phyloP scores from a whole-genome alignment of 2,113 vertebrate species.

The Nicator chloris region DNA sequence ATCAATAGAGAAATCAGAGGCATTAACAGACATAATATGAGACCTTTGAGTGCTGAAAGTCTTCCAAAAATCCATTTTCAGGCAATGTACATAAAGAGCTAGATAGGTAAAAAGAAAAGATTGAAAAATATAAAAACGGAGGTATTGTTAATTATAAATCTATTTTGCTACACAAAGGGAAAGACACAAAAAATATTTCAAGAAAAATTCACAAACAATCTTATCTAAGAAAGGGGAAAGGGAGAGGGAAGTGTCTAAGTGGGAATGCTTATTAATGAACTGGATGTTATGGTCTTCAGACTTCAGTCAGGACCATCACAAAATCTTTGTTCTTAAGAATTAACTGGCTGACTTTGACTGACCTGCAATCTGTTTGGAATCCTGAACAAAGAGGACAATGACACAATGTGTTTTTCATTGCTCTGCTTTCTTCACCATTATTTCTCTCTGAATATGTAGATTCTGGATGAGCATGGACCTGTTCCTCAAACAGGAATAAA shows the following conservation, averaged over 20 bases:
- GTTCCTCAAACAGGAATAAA: background rate
- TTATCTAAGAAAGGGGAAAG: background rate
- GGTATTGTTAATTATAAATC: background rate
- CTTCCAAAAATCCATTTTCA: slow-evolving; percentile 1
- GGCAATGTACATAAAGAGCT: background rate
- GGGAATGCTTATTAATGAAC: background rate
- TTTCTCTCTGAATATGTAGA: background rate
- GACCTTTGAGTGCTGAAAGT: background rate
- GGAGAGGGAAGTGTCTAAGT: background rate
- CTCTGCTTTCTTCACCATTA: background rate
- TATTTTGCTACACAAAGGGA: background rate
- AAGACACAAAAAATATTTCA: background rate
- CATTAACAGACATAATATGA: background rate
- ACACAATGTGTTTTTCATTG: background rate
- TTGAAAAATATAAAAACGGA: background rate
- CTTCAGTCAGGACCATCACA: background rate
- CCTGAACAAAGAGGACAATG: background rate
- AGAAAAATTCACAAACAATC: background rate
- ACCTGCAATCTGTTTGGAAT: background rate
- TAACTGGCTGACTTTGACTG: background rate
- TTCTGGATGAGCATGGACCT: background rate
- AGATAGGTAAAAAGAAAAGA: background rate
- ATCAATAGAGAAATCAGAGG: slow-evolving; percentile 42
- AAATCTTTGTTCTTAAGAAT: background rate
- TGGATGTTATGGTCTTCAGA: background rate